These are phyloP conservation scores for Potorous gilbertii DNA, from an alignment of 2,797 vertebrate species.

Conservation along the genomic window DNA sequence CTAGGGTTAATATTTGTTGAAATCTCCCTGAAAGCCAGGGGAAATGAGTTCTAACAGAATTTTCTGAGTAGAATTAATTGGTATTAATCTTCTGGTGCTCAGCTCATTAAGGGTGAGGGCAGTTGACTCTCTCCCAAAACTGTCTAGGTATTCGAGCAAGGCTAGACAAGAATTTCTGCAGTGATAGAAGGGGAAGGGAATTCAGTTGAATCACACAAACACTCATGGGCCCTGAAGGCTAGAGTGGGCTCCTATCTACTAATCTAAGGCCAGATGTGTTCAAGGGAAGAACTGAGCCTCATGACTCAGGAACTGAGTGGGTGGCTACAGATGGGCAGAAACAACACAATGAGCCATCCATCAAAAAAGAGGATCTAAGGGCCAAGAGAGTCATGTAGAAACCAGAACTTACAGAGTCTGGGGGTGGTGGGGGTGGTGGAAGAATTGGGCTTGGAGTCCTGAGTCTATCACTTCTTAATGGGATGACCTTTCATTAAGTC, in stretches of 20 bases:
- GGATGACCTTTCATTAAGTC: neutral
- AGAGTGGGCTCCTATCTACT: neutral
- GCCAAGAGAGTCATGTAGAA: neutral
- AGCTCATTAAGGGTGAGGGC: neutral
- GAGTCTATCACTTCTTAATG: neutral
- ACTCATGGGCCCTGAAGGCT: neutral
- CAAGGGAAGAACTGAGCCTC: neutral
- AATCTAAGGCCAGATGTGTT: neutral
- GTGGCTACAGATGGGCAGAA: neutral
- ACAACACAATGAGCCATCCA: neutral
- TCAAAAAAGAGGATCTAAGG: neutral
- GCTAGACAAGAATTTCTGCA: neutral
- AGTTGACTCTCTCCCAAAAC: neutral
- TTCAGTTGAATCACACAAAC: neutral
- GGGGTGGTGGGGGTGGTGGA: neutral
- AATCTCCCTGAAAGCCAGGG: neutral
- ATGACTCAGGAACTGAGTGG: neutral
- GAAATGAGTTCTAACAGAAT: neutral
- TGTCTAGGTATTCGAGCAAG: neutral
- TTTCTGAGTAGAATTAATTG: neutral
- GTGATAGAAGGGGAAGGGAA: neutral
- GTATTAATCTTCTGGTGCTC: neutral
- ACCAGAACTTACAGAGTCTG: neutral
- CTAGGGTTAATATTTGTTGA: neutral
- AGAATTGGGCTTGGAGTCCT: neutral